Evolutionary conservation across 2,797 vertebrate genomes (phyloP), one percentile per base, ranked within the genome.

Genomic region (Calcarius lapponicus): DNA sequence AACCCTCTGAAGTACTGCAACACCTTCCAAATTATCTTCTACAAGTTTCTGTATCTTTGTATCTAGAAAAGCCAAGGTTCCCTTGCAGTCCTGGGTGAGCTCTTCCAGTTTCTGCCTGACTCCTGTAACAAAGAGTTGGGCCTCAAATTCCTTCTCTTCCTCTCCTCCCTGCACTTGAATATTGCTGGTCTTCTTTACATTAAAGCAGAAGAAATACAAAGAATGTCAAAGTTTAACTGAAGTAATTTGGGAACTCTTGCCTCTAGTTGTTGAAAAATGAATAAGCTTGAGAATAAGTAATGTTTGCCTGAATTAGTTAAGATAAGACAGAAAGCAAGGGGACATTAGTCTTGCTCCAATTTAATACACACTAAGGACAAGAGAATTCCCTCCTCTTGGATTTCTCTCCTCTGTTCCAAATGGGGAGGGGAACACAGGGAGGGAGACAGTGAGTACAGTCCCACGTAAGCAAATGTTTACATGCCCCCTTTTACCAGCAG

Each of bases 391-490:
- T 79, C 24, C 16, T 78, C 43, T 57, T 45, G 45, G 18, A 71
- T 69, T 75, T 81, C 53, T 66, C 34, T 78, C 50, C 47, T 45
- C 28, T 42, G 4, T 80, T 80, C 48, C 2, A 6, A 17, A n/a
- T 8, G 31, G n/a, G 38, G 26, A 57, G 18, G 24, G 40, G 5
- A 28, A 47, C 42, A 58, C 0, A 0, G 32, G 10, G 12, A 36
- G 11, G 4, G 42, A 45, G 25, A 47, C 34, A 69, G 17, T 4
- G 19, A 51, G 11, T 36, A 19, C n/a, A n/a, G 42, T 73, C 54
- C 42, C 38, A 65, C n/a, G n/a, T n/a, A n/a, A n/a, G n/a, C n/a
- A 73, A 70, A 57, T 31, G 10, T 51, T 88, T 91, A 75, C 16
- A 16, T 42, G 76, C 7, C 70, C 47, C 26, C 54, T 81, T 86